These are phyloP conservation scores for Mirounga angustirostris DNA, from an alignment of 2,113 vertebrate species.

Conservation along the genomic window DNA sequence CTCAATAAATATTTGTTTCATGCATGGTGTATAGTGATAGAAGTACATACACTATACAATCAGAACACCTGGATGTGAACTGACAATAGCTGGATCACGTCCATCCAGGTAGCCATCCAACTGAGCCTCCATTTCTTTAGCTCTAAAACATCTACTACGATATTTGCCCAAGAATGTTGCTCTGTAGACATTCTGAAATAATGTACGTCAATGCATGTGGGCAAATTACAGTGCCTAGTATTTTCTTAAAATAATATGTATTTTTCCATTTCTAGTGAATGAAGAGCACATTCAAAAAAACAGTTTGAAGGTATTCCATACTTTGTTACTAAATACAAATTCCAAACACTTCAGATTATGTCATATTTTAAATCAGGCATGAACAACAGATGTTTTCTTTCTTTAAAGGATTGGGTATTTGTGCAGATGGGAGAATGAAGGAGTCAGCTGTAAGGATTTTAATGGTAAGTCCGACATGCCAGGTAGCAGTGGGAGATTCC, in stretches of 20 bases:
- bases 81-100: neutral
- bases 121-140: neutral
- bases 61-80: neutral
- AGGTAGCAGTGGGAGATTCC: neutral
- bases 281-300: neutral
- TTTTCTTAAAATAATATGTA: neutral
- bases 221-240: neutral
- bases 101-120: neutral
- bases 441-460: neutral
- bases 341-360: neutral
- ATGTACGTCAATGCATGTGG: neutral
- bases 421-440: accelerated
- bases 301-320: neutral
- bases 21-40: neutral
- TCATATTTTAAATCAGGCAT: neutral
- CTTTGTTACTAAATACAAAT: neutral
- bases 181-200: neutral
- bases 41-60: neutral
- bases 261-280: neutral
- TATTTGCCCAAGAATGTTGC: neutral
- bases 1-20: neutral
- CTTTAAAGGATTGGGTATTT: neutral
- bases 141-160: neutral
- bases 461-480: neutral
- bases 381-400: neutral